Percentiles rank a stretch among this genome's conserved stretches.
Evolutionary conservation across 2,888 invertebrate species (phyloP).

Genomic region (Amphipoea oculea): DNA sequence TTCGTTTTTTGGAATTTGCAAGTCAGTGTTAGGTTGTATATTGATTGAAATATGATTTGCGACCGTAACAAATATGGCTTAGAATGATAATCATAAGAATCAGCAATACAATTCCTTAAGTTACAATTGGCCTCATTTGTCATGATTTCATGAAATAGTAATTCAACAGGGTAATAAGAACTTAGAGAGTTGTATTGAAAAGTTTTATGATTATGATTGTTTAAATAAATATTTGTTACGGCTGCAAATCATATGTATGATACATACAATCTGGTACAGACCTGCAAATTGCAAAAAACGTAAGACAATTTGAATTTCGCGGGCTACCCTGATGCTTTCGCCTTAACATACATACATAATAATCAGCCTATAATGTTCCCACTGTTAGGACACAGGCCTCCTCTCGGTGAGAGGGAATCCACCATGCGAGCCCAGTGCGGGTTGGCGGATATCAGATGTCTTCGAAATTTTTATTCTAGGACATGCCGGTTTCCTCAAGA

Average conservation of each 20-base stretch:
- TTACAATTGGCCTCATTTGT: background rate
- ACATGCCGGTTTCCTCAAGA: no score
- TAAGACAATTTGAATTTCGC: background rate
- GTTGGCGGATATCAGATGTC: background rate
- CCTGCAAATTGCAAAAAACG: no score
- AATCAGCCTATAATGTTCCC: background rate
- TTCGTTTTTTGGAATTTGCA: no score
- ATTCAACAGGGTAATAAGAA: background rate
- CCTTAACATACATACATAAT: background rate
- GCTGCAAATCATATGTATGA: background rate
- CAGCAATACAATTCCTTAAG: no score
- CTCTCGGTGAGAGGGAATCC: background rate
- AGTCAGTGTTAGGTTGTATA: no score
- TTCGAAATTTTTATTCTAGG: no score
- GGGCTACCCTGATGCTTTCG: background rate
- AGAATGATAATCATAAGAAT: no score
- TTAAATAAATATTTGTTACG: background rate
- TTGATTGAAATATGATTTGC: no score
- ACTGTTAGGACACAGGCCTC: no score
- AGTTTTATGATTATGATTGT: no score
- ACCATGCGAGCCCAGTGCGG: background rate
- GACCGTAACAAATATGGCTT: no score
- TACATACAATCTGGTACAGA: background rate
- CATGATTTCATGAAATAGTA: no score
- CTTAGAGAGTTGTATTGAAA: background rate